Percentiles rank a stretch among this genome's conserved stretches.
These are phyloP conservation scores for Brachyrhaphis roseni DNA, from an alignment of 2,797 vertebrate species.

Conservation along the genomic window DNA sequence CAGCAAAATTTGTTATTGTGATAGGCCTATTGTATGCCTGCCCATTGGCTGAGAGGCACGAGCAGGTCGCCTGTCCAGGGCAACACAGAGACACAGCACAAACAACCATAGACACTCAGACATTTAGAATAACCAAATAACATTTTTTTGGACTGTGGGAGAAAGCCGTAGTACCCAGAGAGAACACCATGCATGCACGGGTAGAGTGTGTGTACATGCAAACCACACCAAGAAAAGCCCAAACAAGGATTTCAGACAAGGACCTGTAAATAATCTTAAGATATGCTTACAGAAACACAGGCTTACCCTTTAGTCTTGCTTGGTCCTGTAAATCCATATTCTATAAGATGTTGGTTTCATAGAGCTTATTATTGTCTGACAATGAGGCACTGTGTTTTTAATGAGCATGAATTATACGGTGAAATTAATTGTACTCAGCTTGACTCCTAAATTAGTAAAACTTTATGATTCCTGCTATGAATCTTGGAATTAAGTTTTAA, in stretches of 20 bases:
- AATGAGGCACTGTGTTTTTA: conserved; percentile 38
- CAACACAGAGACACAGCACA: too few relatives aligned
- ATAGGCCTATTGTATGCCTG: too few relatives aligned
- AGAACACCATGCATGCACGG: too few relatives aligned
- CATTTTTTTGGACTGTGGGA: too few relatives aligned
- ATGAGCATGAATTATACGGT: conserved; percentile 30
- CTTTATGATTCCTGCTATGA: conserved; percentile 12
- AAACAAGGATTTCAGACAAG: not conserved
- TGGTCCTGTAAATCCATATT: not conserved
- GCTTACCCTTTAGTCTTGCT: not conserved
- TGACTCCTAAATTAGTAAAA: conserved; percentile 14
- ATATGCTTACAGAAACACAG: not conserved
- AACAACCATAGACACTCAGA: too few relatives aligned
- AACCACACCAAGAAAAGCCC: not conserved
- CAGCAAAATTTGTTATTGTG: too few relatives aligned
- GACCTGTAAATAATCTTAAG: not conserved
- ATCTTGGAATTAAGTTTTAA: conserved; percentile 36
- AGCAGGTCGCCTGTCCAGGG: too few relatives aligned
- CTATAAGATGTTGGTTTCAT: not conserved
- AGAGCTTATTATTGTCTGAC: conserved; percentile 21
- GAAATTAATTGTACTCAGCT: conserved; percentile 27
- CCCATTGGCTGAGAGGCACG: too few relatives aligned
- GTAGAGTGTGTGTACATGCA: not conserved
- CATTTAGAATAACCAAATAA: too few relatives aligned
- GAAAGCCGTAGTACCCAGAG: too few relatives aligned